Evolutionary conservation across 1,140 invertebrate genomes (phyloP), one percentile per base, ranked within the genome.

Genomic region (Chelonus insularis): DNA sequence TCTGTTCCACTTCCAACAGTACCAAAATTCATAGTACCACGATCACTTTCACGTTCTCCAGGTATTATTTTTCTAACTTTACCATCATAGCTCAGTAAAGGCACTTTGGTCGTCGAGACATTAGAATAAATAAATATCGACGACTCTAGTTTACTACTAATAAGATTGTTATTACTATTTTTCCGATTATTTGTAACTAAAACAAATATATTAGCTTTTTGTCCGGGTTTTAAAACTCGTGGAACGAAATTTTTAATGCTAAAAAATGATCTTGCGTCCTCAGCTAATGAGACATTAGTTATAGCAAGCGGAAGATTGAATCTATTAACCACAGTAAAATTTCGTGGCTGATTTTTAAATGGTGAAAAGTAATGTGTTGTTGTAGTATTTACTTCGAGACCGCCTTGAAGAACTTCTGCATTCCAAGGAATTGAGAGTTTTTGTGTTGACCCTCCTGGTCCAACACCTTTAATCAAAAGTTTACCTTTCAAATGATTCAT

Each of bases 21-120:
- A 9, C 91, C 91, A 76, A 93, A 88, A 78, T 92, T 88, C 66
- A 93, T 81, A 52, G 85, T 83, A 25, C 83, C 84, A 68, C 85
- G 72, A 71, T 87, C 82, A 52, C 77, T 81, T 45, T 84, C 78
- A 32, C 74, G 77, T 59, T 79, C 80, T 8, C 76, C 79, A 8
- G 82, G 82, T 57, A 86, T 79, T 55, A 83, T 76, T 80, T 84
- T 84, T 61, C 77, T 85, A 21, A 92, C 75, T 71, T 87, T 86
- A 21, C 91, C 91, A 77, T 89, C 86, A 71, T 92, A 93, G 70
- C 88, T 87, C n/a, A 89, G 70, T 51, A 93, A 77, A 23, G 89
- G 89, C 51, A 93, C 83, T 64, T 83, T 77, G 62, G 91, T 86
- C 14, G 82, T 83, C 25, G 91, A 91, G 56, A 91, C 84, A 76